These are phyloP conservation scores for Potamarius usumacintae DNA, from an alignment of 2,113 vertebrate species.

Conservation along the genomic window DNA sequence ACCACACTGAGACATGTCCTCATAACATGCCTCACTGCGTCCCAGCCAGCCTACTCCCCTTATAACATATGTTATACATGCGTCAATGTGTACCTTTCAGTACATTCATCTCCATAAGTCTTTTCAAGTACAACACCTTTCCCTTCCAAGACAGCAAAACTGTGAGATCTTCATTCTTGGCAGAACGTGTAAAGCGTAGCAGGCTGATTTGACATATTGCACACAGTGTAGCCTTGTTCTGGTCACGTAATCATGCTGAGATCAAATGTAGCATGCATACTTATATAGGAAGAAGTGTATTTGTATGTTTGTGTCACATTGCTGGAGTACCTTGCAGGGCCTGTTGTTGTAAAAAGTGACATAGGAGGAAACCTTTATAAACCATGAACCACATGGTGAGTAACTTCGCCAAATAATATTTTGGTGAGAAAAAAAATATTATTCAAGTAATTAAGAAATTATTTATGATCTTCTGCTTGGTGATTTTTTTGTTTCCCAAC, in stretches of 20 bases:
- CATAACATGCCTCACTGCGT: slow-evolving; percentile 1
- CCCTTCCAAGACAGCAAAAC: slow-evolving; percentile 24
- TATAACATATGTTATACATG: background rate
- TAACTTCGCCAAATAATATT: slow-evolving; percentile 25
- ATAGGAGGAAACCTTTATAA: slow-evolving; percentile 30
- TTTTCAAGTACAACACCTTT: background rate
- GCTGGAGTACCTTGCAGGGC: slow-evolving; percentile 10
- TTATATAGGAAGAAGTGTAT: background rate
- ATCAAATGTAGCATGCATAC: background rate
- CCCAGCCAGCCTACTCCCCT: background rate
- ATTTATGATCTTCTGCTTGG: slow-evolving; percentile 30
- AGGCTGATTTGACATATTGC: background rate
- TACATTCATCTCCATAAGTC: background rate
- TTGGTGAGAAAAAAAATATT: slow-evolving; percentile 42
- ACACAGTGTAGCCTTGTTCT: slow-evolving; percentile 13
- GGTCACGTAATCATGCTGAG: background rate
- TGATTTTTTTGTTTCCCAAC: slow-evolving; percentile 35
- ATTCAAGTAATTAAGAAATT: slow-evolving; percentile 51
- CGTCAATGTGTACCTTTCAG: background rate
- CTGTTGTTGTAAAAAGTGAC: slow-evolving; percentile 35
- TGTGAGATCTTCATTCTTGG: slow-evolving; percentile 38
- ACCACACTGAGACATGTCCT: slow-evolving; percentile 25
- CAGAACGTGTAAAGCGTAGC: background rate
- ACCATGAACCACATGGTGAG: background rate
- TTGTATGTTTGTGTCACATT: background rate